These are phyloP conservation scores for Myanophis thanlyinensis DNA, from an alignment of 2,113 vertebrate genomes.

Conservation along the genomic window DNA sequence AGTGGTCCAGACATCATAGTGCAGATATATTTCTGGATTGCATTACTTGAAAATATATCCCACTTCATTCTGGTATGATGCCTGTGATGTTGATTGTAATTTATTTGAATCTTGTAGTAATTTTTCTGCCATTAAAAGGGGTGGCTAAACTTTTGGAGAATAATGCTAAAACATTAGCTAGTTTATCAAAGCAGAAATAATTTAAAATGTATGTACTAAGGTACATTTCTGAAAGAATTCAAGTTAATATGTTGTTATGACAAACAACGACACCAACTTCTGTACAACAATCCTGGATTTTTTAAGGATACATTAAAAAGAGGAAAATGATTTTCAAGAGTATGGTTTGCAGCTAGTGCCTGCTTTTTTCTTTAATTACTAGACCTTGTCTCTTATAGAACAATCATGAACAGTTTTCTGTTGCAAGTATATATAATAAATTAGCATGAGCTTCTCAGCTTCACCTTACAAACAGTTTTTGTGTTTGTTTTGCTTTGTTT, in stretches of 20 bases:
- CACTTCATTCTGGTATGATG: background rate
- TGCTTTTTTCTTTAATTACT: slow-evolving; percentile 51
- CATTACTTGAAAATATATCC: background rate
- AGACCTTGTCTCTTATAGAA: slow-evolving; percentile 47
- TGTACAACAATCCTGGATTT: slow-evolving; percentile 14
- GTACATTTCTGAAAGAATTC: background rate
- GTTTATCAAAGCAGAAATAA: slow-evolving; percentile 7
- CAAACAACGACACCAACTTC: slow-evolving; percentile 1
- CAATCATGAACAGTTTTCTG: slow-evolving; percentile 48
- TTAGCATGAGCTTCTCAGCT: background rate
- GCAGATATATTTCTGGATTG: background rate
- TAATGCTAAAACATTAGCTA: slow-evolving; percentile 26
- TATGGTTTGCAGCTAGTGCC: slow-evolving; percentile 51
- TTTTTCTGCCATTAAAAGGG: background rate
- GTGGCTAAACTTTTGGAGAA: background rate
- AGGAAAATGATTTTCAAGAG: slow-evolving; percentile 28
- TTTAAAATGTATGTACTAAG: background rate
- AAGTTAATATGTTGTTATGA: background rate
- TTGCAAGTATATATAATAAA: slow-evolving; percentile 32
- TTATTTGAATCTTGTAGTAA: background rate
- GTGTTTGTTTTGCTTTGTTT: background rate
- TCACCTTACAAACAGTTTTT: background rate
- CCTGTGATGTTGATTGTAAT: background rate
- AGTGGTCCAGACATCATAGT: background rate
- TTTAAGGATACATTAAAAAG: background rate